Base-by-base conservation (phyloP, 2,888 invertebrate genomes). In the Hydraecia micacea region DNA sequence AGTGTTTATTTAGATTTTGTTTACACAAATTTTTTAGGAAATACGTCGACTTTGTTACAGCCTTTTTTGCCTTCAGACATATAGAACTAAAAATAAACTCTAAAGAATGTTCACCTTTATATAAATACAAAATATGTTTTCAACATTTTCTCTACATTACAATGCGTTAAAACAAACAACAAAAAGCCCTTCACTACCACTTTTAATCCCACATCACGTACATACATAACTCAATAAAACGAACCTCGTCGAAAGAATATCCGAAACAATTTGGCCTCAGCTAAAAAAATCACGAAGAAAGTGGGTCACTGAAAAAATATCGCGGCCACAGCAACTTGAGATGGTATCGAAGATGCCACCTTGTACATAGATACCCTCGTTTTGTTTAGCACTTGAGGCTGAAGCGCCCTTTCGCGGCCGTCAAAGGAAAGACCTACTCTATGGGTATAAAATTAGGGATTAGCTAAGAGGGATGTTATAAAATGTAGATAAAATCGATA, bases 321-420 rank as follows among this genome's bases (percentile, higher is more conserved):
- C 91, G 91, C 92, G 91, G 90, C 86, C 91, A 88, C 91, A 91
- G 92, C 93, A 91, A 86, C 91, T 92, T 89, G 89, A 93, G 89
- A 88, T 86, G 81, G 85, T 91, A 91, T 91, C 91, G 90, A 89
- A 87, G 90, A 88, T 86, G 84, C 83, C 77, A 88, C 89, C 89
- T 88, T 88, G 90, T 92, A 86, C 87, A 87, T 87, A 85, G 90
- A 90, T 91, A 87, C 90, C 89, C 91, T 90, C 90, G 92, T 94
- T 94, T 95, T 95, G 94, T 95, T 95, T 95, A 93, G 93, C 92
- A 91, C 94, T 94, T 87, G 84, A 88, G 66, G 76, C 71, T 85
- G 49, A 84, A 91, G 90, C 75, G 91, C 90, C 46, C 92, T 91
- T 79, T 76, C 32, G 46, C 39, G 88, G 85, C 91, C 89, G 92